Evolutionary conservation across 2,113 vertebrate genomes (phyloP).

Genomic region (Eurypyga helias): DNA sequence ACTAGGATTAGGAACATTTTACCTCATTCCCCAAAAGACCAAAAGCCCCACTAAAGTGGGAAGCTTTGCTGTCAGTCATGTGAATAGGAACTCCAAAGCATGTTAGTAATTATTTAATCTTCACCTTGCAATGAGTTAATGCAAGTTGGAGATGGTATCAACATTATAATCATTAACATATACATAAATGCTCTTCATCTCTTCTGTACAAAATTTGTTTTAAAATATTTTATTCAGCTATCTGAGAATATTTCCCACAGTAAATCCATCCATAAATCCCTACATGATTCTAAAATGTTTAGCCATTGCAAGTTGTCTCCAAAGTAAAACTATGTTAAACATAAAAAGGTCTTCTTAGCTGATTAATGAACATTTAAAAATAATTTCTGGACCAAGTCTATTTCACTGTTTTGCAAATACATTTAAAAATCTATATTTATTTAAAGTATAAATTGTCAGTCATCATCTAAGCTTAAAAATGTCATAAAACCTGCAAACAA

Average conservation of each 20-base stretch:
- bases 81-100: neutral
- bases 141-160: neutral
- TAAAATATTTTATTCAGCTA: neutral
- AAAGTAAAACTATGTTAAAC: neutral
- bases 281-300: neutral
- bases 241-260: neutral
- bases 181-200: neutral
- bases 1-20: constrained; percentile 25
- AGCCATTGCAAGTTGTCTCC: neutral
- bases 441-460: neutral
- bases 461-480: neutral
- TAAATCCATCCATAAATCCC: neutral
- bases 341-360: neutral
- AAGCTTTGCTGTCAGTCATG: neutral
- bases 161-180: neutral
- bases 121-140: neutral
- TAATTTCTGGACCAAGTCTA: neutral
- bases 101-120: constrained; percentile 8
- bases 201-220: neutral
- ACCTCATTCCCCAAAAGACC: constrained; percentile 19
- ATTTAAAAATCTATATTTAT: neutral
- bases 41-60: neutral
- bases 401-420: neutral
- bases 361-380: neutral
- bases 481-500: neutral